Evolutionary conservation across 2,797 vertebrate species (phyloP), one percentile per base, ranked within the genome.

Genomic region (Pipistrellus pipistrellus): DNA sequence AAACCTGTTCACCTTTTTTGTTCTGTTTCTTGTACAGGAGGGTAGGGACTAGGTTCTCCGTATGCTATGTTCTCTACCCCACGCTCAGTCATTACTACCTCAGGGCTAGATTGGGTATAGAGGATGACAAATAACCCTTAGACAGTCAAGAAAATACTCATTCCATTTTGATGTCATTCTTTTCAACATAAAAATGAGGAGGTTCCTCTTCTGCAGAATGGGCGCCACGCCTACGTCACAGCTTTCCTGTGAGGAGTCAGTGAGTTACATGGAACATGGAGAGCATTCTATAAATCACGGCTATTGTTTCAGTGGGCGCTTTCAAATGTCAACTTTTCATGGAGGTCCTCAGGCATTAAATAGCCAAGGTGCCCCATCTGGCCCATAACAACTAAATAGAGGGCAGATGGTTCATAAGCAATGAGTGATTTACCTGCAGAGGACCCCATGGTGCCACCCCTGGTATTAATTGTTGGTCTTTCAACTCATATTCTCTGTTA

Each of bases 161-260:
- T 8, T 78, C 6, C 18, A 46, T 76, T 72, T 71, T 83, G 91
- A 75, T 53, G 11, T 80, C 85, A 78, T 84, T 41, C 62, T 62
- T 57, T 66, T 32, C 27, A 77, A 82, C 53, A 21, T 64, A 78
- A 82, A 82, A 55, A 35, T 53, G 17, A 91, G 46, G 68, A 73
- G 15, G 23, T 86, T 82, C n/a, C 85, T 85, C 23, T 87, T 91
- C 84, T 73, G 18, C 51, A 91, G 77, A 93, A 82, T 69, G 68
- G 76, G 30, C n/a, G 85, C 18, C 15, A 20, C 9, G 48, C 30
- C 77, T 66, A 57, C 25, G 59, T 93, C n/a, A 44, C 27, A 80
- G 64, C n/a, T 23, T 13, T 75, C 66, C 55, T 89, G 15, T 75
- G 69, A 73, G 8, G 25, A 75, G 59, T 59, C 80, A 35, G 4